Base-by-base conservation (phyloP, 2,113 vertebrate genomes). In the Vicugna pacos region DNA sequence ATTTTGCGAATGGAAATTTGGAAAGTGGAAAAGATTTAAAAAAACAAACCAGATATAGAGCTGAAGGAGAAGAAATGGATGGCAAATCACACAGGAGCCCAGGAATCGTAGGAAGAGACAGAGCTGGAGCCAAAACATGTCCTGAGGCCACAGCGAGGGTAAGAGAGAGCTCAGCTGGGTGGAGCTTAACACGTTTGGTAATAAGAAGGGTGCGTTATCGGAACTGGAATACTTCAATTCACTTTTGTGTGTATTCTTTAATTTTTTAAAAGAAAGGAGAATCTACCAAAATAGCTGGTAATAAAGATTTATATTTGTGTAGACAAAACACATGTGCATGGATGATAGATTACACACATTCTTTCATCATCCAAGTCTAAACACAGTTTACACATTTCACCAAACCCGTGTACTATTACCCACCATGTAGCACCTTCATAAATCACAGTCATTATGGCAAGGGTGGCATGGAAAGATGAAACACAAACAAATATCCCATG, bases 361-460 rank as follows among this genome's bases (percentile, higher is more conserved):
- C 42, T 46, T 62, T 60, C 17, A 14, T 22, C 64, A 35, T 32
- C 8, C 24, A 50, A 46, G 4, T 65, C 32, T 32, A 24, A 42
- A 35, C n/a, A 22, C 28, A 32, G 16, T 28, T 16, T 2, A 7
- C 1, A 8, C 13, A 3, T n/a, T 14, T 5, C 9, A 0, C 56
- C 62, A 58, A 16, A 6, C 3, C n/a, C 20, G 12, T 2, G 38
- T 17, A 2, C 62, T 10, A 6, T 9, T 5, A 1, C 7, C 46
- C 26, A 1, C 30, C 2, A 0, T 9, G 32, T 6, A 16, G 38
- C 52, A 56, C 42, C 11, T 9, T 3, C 15, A 3, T 26, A 32
- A 30, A 42, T 72, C 5, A 19, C 0, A 10, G 32, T 28, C 10
- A 0, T 3, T 32, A 0, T 5, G 35, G 56, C 58, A 5, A 8